Percentiles rank a stretch among this genome's conserved stretches.
Evolutionary conservation across 92 coral and sea anemone species (phyloP).

Genomic region (Nematostella vectensis): DNA sequence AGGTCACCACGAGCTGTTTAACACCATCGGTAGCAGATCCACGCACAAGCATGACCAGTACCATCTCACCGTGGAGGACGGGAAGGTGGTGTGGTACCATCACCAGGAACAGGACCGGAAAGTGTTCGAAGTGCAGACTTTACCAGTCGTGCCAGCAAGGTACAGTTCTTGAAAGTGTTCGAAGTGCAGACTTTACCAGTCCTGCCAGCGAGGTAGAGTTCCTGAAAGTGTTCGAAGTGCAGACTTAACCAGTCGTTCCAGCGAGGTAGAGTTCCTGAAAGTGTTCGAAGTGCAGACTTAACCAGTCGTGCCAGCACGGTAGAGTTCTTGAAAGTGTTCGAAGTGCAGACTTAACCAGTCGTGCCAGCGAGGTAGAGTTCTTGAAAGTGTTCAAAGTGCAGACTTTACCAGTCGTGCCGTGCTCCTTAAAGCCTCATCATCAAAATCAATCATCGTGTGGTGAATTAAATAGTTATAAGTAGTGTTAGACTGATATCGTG

Average conservation of each 20-base stretch:
- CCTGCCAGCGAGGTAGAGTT: conserved; percentile 92
- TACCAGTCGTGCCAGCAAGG: conserved; percentile 94
- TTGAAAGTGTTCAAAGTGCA: no score
- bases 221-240: conserved; percentile 68
- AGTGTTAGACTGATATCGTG: no score
- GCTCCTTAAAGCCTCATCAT: no score
- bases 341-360: no score
- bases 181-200: conserved; percentile 74
- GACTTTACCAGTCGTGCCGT: no score
- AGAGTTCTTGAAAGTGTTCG: no score
- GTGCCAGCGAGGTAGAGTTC: no score
- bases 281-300: conserved; percentile 72
- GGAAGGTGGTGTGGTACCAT: conserved; percentile 90
- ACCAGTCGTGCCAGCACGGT: conserved; percentile 93
- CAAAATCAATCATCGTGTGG: no score
- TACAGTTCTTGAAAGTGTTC: conserved; percentile 78
- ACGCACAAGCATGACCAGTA: conserved; percentile 96
- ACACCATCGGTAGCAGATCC: conserved; percentile 94
- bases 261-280: conserved; percentile 86
- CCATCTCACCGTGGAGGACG: conserved; percentile 82
- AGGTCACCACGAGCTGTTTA: conserved; percentile 83
- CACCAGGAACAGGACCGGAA: conserved; percentile 90
- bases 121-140: conserved; percentile 69
- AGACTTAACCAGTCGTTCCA: conserved; percentile 87
- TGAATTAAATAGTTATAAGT: no score